phyloP scores from a whole-genome alignment of 2,888 invertebrate species.

The Pharmacophagus antenor region DNA sequence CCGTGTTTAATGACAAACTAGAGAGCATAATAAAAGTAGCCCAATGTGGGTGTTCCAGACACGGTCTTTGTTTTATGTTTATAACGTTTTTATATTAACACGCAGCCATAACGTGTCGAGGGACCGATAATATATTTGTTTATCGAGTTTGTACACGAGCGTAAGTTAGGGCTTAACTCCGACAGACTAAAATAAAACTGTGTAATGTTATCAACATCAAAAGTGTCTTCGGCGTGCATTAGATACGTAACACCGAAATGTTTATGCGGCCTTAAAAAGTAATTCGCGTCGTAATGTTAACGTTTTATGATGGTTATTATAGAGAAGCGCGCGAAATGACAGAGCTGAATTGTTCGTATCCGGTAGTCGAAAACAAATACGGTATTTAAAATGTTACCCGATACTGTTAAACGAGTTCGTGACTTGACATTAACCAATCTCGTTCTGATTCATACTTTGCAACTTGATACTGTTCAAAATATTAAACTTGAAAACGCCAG shows the following conservation, averaged over 20 bases:
- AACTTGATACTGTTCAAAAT: background rate
- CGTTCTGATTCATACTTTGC: background rate
- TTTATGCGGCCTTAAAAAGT: constrained; percentile 28
- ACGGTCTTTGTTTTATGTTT: constrained; percentile 60
- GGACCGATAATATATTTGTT: constrained; percentile 34
- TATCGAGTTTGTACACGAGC: constrained; percentile 27
- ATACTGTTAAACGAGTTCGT: constrained; percentile 3
- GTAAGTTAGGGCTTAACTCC: constrained; percentile 23
- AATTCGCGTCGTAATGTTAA: constrained; percentile 19
- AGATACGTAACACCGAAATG: constrained; percentile 26
- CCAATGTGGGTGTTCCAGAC: constrained; percentile 56
- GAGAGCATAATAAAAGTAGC: constrained; percentile 52
- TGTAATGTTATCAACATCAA: constrained; percentile 25
- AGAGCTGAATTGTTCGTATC: constrained; percentile 11
- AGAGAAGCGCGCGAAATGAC: constrained; percentile 13
- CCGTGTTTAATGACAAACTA: constrained; percentile 39
- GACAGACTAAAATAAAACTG: constrained; percentile 21
- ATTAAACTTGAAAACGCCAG: too few species aligned
- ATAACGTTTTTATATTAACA: constrained; percentile 57
- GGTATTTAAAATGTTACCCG: background rate
- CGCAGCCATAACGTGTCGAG: constrained; percentile 44
- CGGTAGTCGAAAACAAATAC: constrained; percentile 25
- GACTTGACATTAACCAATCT: background rate
- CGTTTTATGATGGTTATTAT: constrained; percentile 8
- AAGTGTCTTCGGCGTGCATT: constrained; percentile 16